Base-by-base conservation (phyloP, 2,888 invertebrate genomes). In the Dicyrtomina minuta region DNA sequence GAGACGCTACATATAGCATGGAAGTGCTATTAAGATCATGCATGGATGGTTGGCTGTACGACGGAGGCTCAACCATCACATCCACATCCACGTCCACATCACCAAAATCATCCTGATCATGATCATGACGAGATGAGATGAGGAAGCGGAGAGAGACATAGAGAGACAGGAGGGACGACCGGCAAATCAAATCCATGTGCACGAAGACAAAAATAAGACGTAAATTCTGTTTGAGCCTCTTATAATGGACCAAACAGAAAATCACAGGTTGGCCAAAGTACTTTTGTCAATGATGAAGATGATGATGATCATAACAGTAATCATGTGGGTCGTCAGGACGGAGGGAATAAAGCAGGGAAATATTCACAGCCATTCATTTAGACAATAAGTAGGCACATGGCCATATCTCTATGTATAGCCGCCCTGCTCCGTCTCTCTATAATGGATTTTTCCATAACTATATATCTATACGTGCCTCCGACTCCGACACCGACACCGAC, bases 281-380 rank as follows among this genome's bases (percentile, higher is more conserved):
- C 43, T 67, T 70, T 70, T 70, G 70, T 70, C 72, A 72, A 72
- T 72, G 69, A 72, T 66, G 66, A 70, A 65, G 44, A 53, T 66
- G 51, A 70, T 67, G 46, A 64, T 70, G 46, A 46, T 69, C 64
- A 68, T 68, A 68, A 68, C 68, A 71, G 59, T 71, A 71, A 71
- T 71, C 68, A 71, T 68, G 68, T 68, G 68, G 71, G 68, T 68
- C 68, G 71, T 68, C 64, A 62, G 62, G 20, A 26, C 44, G 41
- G 46, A 17, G 61, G 26, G 61, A 49, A 55, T 41, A 43, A 64
- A 51, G 39, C 20, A 44, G 44, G 22, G 26, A 15, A 44, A 44
- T 39, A 59, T 39, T 46, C 61, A 61, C 61, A 26, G 13, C 43
- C 22, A 46, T 61, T 44, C 24, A 61, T 46, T 44, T 61, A 39